Base-by-base conservation (phyloP, 2,113 vertebrate genomes). In the Sphaerodactylus townsendi region DNA sequence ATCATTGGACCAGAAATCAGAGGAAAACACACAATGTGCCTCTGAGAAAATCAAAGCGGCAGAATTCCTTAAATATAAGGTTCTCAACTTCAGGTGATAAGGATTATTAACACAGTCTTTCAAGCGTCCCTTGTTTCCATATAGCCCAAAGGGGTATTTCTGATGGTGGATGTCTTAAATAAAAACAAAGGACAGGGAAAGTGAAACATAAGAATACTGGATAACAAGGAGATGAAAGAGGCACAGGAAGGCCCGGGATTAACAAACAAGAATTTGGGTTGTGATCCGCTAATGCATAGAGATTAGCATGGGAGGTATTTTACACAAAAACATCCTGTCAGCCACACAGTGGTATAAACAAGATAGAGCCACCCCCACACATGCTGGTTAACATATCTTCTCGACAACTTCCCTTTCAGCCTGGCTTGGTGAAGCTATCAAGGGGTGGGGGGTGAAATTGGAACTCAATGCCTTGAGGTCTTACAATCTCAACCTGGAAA, bases 201-300 rank as follows among this genome's bases (percentile, higher is more conserved):
- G 71, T 87, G 92, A 94, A 93, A 95, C n/a, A 82, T 53, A 87
- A 93, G 90, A 93, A 86, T 0, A 0, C 14, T 70, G 44, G 78
- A 87, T 77, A 90, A 74, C 62, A 66, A 0, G 37, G 73, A 92
- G 92, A 93, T 91, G 89, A 93, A 92, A 93, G 92, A 93, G 81
- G 79, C 30, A 68, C 80, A 92, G 91, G 90, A 92, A 92, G 86
- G 71, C 64, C 85, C 0, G 79, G 84, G 78, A 81, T 90, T 90
- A 94, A 94, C 89, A 86, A 92, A 90, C 89, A 90, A 81, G 89
- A 84, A 86, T 86, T 95, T 88, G 85, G 71, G 86, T 76, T 88
- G 86, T 79, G 89, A 92, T 92, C 92, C 89, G 79, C 84, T 92
- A 91, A 92, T 82, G 70, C 88, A 86, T 87, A 79, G 70, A 92